Conservation (phyloP, 37 sponge, comb jelly and placozoan species). For the Chondrosia reniformis region DNA sequence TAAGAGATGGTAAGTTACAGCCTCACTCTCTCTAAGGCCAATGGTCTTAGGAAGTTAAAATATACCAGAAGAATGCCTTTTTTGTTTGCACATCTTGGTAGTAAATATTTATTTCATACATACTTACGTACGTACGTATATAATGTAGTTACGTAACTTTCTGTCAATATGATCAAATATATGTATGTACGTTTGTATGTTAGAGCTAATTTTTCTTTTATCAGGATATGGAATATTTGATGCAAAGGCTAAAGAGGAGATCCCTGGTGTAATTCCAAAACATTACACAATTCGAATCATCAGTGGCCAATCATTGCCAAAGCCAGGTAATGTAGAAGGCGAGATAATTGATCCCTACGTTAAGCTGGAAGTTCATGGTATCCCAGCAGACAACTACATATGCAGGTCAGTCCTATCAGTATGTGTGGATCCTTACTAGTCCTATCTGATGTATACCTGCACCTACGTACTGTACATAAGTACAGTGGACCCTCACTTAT, state of each 20-base stretch:
- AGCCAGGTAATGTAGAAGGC: slow-evolving; percentile 34
- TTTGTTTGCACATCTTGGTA: no score
- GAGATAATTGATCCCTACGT: slow-evolving; percentile 75
- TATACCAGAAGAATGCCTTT: no score
- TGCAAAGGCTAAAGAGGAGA: background rate
- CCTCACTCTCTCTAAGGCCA: no score
- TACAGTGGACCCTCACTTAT: no score
- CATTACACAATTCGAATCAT: slow-evolving; percentile 10
- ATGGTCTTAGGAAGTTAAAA: no score
- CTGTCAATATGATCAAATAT: background rate
- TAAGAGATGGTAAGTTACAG: slow-evolving; percentile 13
- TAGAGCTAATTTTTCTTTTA: background rate
- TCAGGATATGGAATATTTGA: slow-evolving; percentile 20
- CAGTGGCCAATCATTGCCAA: slow-evolving; percentile 43
- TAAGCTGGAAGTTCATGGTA: slow-evolving; percentile 33
- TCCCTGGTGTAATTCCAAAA: slow-evolving; percentile 24
- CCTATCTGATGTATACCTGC: background rate
- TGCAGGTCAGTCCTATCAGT: slow-evolving; percentile 5
- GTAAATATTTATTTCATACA: no score
- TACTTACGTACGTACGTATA: background rate
- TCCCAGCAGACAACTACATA: slow-evolving; percentile 22
- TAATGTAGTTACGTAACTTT: background rate
- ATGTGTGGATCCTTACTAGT: background rate
- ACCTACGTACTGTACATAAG: background rate
- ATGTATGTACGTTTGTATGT: background rate